These are phyloP conservation scores for Vireo altiloquus DNA, from an alignment of 2,113 vertebrate species.

Conservation along the genomic window DNA sequence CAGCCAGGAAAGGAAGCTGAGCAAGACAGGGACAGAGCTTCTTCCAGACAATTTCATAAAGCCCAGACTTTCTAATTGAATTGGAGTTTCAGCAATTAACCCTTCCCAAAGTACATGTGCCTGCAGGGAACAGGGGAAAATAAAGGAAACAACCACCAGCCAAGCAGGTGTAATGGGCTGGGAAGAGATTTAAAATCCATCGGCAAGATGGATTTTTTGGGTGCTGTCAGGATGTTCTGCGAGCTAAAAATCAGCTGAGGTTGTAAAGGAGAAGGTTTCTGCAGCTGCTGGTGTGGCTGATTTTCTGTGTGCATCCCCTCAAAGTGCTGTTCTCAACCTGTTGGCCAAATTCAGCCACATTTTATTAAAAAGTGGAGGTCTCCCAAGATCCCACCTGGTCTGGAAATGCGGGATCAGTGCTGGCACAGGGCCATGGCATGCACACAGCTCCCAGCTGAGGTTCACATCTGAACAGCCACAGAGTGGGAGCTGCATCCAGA, in stretches of 20 bases:
- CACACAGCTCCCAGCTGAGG: not conserved
- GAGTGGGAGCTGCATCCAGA: not conserved
- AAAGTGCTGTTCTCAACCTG: not conserved
- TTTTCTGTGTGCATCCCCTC: not conserved
- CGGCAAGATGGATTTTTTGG: not conserved
- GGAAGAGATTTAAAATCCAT: not conserved
- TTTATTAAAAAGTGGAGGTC: not conserved
- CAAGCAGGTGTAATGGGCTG: not conserved
- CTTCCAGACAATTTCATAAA: not conserved
- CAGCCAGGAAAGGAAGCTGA: not conserved
- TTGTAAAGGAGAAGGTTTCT: not conserved
- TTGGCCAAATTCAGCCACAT: not conserved
- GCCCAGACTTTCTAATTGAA: not conserved
- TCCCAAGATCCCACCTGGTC: not conserved
- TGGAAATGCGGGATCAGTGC: not conserved
- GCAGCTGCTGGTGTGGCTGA: not conserved
- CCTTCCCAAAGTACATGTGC: not conserved
- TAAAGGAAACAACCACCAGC: not conserved
- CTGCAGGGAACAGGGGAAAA: not conserved
- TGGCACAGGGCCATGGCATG: not conserved
- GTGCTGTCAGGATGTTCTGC: not conserved
- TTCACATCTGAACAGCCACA: accelerated
- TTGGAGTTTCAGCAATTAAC: not conserved
- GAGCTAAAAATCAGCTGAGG: not conserved
- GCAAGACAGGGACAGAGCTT: not conserved